Conservation (phyloP, 2,797 vertebrate species). For the Sebastes miniatus region DNA sequence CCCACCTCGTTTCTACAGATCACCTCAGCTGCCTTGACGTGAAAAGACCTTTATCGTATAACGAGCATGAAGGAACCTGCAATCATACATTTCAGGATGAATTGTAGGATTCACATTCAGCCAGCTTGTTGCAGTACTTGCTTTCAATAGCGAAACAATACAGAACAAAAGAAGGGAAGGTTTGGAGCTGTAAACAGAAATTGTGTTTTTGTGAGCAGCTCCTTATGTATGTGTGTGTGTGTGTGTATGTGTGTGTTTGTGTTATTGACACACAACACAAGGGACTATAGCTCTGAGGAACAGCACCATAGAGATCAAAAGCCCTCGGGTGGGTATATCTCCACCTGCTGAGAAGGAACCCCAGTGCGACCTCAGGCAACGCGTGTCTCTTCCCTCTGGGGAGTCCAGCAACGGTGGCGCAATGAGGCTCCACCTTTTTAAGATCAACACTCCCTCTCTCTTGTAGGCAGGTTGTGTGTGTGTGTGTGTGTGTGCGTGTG, state of each 20-base stretch:
- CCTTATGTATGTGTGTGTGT: neutral
- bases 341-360: slow-evolving; percentile 49
- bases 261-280: slow-evolving; percentile 37
- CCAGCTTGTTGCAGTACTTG: neutral
- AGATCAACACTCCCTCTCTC: slow-evolving; percentile 26
- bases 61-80: slow-evolving; percentile 5
- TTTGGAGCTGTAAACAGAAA: slow-evolving; percentile 35
- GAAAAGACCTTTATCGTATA: slow-evolving; percentile 22
- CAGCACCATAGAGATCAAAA: slow-evolving; percentile 65
- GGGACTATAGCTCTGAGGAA: slow-evolving; percentile 41
- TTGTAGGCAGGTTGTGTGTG: neutral
- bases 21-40: slow-evolving; percentile 11
- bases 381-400: slow-evolving; percentile 24
- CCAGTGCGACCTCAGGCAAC: neutral
- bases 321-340: slow-evolving; percentile 32
- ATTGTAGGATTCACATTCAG: slow-evolving; percentile 11
- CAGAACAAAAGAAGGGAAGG: neutral
- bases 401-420: slow-evolving; percentile 13
- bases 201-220: slow-evolving; percentile 1
- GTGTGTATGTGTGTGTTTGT: neutral
- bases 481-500: neutral
- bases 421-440: slow-evolving; percentile 19
- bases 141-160: neutral
- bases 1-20: neutral
- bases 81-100: neutral